Conservation (phyloP, 2,113 vertebrate genomes). For the Rostratula benghalensis region DNA sequence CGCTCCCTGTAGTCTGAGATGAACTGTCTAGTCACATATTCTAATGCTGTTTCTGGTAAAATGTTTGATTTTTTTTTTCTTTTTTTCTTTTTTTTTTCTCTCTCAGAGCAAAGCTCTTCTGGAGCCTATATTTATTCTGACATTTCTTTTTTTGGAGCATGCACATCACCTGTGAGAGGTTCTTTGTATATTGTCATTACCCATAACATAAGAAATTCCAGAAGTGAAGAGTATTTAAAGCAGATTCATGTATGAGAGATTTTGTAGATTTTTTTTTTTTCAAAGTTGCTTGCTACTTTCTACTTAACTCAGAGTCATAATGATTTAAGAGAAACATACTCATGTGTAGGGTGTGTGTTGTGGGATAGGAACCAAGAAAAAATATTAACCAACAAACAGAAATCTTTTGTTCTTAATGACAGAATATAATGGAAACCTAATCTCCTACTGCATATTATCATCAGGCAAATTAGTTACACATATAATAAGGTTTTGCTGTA, state of each 20-base stretch:
- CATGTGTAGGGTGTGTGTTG: neutral
- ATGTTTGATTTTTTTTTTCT: neutral
- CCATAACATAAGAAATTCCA: neutral
- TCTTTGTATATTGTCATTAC: constrained; percentile 3
- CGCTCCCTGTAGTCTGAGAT: constrained; percentile 42
- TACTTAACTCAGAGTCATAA: neutral
- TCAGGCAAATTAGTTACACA: constrained; percentile 82
- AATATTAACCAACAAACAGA: constrained; percentile 57
- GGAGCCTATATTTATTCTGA: constrained; percentile 46
- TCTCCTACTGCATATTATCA: constrained; percentile 76
- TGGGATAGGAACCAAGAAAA: constrained; percentile 28
- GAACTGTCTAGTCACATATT: constrained; percentile 44
- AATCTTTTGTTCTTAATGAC: constrained; percentile 77
- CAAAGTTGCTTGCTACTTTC: constrained; percentile 34
- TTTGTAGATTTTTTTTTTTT: neutral
- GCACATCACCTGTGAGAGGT: neutral
- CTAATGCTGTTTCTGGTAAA: constrained; percentile 36
- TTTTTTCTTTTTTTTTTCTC: neutral
- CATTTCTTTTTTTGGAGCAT: constrained; percentile 4
- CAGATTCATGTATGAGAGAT: neutral
- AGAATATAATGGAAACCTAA: constrained; percentile 74
- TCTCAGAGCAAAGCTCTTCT: constrained; percentile 25
- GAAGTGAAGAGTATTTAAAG: constrained; percentile 28
- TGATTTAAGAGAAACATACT: constrained; percentile 11
- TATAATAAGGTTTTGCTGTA: constrained; percentile 81